A percentile compares a stretch with the other conserved stretches of the same genome.
Conservation (phyloP, 2,113 vertebrate species). For the Redunca redunca region DNA sequence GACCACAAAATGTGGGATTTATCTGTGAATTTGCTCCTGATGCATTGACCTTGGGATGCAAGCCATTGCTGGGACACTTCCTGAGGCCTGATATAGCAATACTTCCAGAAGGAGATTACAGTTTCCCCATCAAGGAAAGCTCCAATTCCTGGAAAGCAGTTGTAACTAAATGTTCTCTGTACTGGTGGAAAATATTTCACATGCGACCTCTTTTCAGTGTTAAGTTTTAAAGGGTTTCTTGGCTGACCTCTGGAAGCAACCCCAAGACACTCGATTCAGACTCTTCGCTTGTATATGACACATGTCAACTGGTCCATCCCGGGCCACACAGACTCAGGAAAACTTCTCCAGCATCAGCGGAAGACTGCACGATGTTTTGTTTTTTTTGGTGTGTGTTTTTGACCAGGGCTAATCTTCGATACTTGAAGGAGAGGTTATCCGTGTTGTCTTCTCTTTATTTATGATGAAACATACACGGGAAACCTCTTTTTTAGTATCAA, state of each 20-base stretch:
- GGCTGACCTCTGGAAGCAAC: background rate
- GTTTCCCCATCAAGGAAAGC: background rate
- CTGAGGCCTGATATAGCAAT: background rate
- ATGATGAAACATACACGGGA: slow-evolving; percentile 73
- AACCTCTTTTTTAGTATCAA: slow-evolving; percentile 71
- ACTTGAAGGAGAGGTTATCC: slow-evolving; percentile 69
- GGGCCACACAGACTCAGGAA: rapidly evolving
- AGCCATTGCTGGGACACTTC: rapidly evolving
- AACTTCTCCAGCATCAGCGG: rapidly evolving
- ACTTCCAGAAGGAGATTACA: background rate
- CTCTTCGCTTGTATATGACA: rapidly evolving
- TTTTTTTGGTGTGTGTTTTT: background rate
- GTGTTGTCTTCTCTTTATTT: slow-evolving; percentile 70
- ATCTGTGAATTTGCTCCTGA: rapidly evolving
- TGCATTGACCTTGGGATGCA: rapidly evolving
- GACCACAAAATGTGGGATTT: background rate
- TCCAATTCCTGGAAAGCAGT: background rate
- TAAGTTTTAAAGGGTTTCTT: background rate
- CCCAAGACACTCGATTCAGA: background rate
- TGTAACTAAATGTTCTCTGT: background rate
- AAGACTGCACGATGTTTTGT: background rate
- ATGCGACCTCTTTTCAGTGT: background rate
- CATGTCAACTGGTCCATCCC: background rate
- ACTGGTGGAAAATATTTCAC: background rate
- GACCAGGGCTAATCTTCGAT: slow-evolving; percentile 24